phyloP scores from a whole-genome alignment of 2,797 vertebrate genomes.

The Tadarida brasiliensis region DNA sequence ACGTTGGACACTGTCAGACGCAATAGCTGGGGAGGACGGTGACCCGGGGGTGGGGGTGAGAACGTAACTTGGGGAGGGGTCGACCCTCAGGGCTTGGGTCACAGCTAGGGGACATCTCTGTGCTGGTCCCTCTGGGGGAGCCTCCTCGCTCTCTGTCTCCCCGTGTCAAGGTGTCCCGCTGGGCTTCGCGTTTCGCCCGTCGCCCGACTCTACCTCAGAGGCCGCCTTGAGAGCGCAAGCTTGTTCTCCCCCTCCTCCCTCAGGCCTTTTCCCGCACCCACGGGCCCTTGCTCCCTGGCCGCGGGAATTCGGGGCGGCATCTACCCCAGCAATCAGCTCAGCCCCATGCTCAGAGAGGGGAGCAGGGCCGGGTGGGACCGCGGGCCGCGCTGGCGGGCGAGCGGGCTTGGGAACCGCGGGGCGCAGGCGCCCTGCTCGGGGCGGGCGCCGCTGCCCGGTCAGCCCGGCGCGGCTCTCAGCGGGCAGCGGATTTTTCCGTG shows the following conservation, averaged over 20 bases:
- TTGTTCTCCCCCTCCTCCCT: not conserved
- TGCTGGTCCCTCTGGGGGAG: not conserved
- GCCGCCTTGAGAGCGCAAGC: not conserved
- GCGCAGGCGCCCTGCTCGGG: slow-evolving; percentile 74
- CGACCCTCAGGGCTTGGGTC: not conserved
- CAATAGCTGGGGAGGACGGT: not conserved
- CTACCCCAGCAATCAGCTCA: slow-evolving; percentile 46
- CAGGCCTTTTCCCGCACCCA: slow-evolving; percentile 28
- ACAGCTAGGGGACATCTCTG: not conserved
- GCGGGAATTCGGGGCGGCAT: slow-evolving; percentile 62
- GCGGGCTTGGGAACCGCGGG: slow-evolving; percentile 65
- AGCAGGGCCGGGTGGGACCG: slow-evolving; percentile 40
- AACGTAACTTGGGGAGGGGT: not conserved
- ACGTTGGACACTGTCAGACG: not conserved
- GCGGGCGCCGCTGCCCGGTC: slow-evolving; percentile 72
- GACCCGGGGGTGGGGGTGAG: not conserved
- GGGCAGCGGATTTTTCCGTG: slow-evolving; percentile 77
- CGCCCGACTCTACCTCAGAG: not conserved
- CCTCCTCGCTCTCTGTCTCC: not conserved
- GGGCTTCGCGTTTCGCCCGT: not conserved
- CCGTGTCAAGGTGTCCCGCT: not conserved
- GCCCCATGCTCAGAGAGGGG: not conserved
- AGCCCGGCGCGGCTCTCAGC: slow-evolving; percentile 71
- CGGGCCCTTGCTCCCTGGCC: not conserved
- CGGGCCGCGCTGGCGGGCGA: slow-evolving; percentile 35